A percentile compares a stretch with the other conserved stretches of the same genome.
Conservation (phyloP, 2,888 invertebrate genomes). For the Tuta absoluta region DNA sequence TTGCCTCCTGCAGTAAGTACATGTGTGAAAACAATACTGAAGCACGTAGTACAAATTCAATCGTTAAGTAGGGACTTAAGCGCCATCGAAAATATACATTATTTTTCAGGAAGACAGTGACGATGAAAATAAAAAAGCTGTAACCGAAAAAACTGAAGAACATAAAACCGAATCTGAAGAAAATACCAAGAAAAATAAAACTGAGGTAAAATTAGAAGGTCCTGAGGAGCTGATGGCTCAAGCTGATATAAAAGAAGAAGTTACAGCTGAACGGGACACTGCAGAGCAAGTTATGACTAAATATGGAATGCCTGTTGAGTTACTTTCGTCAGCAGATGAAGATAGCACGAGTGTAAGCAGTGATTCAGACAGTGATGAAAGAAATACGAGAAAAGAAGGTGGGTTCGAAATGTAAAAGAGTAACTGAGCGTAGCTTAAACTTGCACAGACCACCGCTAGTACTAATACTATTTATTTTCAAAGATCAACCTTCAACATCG, state of each 20-base stretch:
- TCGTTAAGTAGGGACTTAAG: too few species aligned
- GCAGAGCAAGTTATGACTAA: constrained; percentile 46
- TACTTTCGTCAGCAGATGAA: constrained; percentile 61
- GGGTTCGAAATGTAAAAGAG: constrained; percentile 1
- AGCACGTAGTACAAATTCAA: too few species aligned
- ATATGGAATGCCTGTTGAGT: constrained; percentile 54
- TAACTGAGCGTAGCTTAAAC: not conserved
- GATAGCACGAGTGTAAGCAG: constrained; percentile 37
- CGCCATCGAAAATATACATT: not conserved
- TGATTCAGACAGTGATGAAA: constrained; percentile 37
- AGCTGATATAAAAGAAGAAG: not conserved
- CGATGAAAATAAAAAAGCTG: constrained; percentile 11
- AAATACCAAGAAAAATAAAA: not conserved
- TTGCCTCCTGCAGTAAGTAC: constrained; percentile 48
- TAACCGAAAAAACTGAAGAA: constrained; percentile 9
- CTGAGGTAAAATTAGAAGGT: not conserved
- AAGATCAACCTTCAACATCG: constrained; percentile 39
- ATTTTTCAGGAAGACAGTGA: not conserved
- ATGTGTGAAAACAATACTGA: not conserved
- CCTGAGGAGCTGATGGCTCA: not conserved
- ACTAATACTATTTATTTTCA: too few species aligned
- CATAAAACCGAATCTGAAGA: not conserved
- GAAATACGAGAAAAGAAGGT: constrained; percentile 28
- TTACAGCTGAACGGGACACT: constrained; percentile 41
- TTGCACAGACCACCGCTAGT: too few species aligned